Percentiles rank a stretch among this genome's conserved stretches.
Evolutionary conservation across 2,888 invertebrate species (phyloP).

Genomic region (Dasysyrphus tricinctus): DNA sequence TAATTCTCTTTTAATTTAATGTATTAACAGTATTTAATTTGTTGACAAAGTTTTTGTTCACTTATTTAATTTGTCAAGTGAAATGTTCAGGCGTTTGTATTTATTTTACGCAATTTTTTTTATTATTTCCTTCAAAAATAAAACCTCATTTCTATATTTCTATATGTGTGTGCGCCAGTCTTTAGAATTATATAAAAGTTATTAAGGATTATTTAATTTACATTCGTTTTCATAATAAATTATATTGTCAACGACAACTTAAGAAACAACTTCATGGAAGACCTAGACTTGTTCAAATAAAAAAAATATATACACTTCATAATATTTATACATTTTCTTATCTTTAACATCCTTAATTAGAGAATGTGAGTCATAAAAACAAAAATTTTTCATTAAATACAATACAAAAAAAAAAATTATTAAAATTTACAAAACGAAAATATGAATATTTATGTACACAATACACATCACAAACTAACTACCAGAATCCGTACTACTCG

Average conservation of each 20-base stretch:
- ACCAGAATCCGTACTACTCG: constrained; percentile 72
- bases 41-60: no score
- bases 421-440: constrained; percentile 6
- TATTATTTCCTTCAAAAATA: no score
- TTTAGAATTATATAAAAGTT: not conserved
- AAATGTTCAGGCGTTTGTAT: no score
- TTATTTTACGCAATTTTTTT: no score
- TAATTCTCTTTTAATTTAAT: no score
- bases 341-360: not conserved
- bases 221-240: not conserved
- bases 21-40: no score
- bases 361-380: not conserved
- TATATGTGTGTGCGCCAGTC: not conserved
- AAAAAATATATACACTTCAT: constrained; percentile 43
- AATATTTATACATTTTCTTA: constrained; percentile 38
- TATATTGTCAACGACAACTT: constrained; percentile 6
- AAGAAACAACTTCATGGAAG: constrained; percentile 65
- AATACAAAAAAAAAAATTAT: constrained; percentile 12
- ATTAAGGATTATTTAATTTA: not conserved
- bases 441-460: no score
- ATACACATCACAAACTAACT: constrained; percentile 73
- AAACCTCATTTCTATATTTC: not conserved
- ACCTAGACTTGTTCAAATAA: constrained; percentile 62
- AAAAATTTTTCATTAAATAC: constrained; percentile 3
- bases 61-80: no score